Evolutionary conservation across 2,888 invertebrate species (phyloP), one percentile per base, ranked within the genome.

Genomic region (Dioctria linearis): DNA sequence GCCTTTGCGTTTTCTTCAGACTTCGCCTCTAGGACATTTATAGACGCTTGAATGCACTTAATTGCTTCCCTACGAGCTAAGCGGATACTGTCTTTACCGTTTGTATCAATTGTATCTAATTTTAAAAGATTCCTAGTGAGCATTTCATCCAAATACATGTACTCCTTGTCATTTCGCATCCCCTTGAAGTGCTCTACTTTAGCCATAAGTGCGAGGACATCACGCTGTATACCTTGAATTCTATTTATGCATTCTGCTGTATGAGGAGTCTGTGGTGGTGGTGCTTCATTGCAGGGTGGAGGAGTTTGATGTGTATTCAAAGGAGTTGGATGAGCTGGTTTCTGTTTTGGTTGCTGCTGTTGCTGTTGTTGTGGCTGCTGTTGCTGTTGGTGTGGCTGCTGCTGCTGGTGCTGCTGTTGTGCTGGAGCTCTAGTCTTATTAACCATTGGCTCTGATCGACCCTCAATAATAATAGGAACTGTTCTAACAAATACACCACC

Each of bases 81-180:
- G 82, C 98, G 91, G 76, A 98, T 95, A 85, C 95, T 94, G 79
- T 97, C 97, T 86, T 95, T 95, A 11, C 97, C 97, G 83, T 97
- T 96, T 0, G 97, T 96, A 86, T 98, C 97, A 82, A 98, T 94
- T 85, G 95, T 94, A 87, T 98, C 98, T 83, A 98, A 90, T 88
- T 96, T 95, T 37, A 98, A 92, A 84, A 98, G 92, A 88, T 96
- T 95, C 83, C 98, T 92, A 0, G 98, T 98, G 61, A 98, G 90
- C 98, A 98, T 98, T 90, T 98, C 98, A 87, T 98, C 98, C 81
- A 98, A 90, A 87, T 93, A 97, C 82, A 95, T 90, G 87, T 96
- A 98, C 83, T 94, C 92, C 85, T 92, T 93, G 86, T 93, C 93
- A 11, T 91, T 90, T 83, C 91, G 90, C 82, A 90, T 90, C 4